These are phyloP conservation scores for Sus cebifrons DNA, from an alignment of 2,797 vertebrate species.

Conservation along the genomic window DNA sequence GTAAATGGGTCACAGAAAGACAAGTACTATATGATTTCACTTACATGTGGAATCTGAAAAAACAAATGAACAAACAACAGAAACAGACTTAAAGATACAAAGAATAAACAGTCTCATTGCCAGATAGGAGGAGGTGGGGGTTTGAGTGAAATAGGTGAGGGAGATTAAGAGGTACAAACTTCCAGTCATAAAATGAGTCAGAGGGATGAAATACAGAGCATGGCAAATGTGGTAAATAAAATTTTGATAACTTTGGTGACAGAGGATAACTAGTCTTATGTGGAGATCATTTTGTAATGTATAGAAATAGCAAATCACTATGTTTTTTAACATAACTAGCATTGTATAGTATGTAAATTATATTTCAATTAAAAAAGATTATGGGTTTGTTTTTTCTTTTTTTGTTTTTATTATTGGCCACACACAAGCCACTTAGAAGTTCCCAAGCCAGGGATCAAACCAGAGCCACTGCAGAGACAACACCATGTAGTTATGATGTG, in stretches of 20 bases:
- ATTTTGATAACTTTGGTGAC: background rate
- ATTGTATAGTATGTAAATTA: background rate
- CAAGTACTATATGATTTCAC: background rate
- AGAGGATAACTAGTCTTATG: background rate
- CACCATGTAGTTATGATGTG: too few relatives aligned
- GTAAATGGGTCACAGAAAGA: background rate
- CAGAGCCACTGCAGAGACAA: too few relatives aligned
- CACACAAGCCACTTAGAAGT: too few relatives aligned
- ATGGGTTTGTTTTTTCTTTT: too few relatives aligned
- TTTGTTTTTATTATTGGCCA: too few relatives aligned
- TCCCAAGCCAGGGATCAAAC: too few relatives aligned
- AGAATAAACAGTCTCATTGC: background rate
- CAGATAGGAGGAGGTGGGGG: background rate
- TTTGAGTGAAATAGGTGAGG: background rate
- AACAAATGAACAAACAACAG: background rate
- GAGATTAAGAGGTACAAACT: background rate
- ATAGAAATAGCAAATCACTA: background rate
- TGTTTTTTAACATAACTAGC: background rate
- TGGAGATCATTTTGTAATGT: background rate
- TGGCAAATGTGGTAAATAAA: background rate
- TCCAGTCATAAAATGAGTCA: background rate
- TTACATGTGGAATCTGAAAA: background rate
- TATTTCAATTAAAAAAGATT: background rate
- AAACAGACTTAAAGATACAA: background rate
- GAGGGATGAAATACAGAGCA: background rate